A percentile compares a stretch with the other conserved stretches of the same genome.
Evolutionary conservation across 2,888 invertebrate species (phyloP).

Genomic region (Phania funesta): DNA sequence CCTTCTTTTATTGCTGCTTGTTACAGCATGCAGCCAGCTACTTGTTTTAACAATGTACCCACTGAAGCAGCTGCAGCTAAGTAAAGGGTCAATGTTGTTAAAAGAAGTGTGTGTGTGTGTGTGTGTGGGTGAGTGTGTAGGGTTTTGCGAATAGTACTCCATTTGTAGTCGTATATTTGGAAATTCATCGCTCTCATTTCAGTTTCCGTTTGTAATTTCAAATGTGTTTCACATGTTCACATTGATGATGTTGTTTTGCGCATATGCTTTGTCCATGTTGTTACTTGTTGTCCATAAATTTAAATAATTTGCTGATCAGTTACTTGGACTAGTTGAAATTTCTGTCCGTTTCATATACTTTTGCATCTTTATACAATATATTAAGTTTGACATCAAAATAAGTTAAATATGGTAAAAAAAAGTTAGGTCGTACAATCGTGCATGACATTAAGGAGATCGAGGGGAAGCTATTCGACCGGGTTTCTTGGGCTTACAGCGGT

Average conservation of each 20-base stretch:
- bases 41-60: not conserved
- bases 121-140: not conserved
- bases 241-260: not conserved
- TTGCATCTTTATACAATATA: not conserved
- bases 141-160: not conserved
- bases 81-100: not conserved
- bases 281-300: conserved; percentile 33
- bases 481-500: no score
- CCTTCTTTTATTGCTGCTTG: not conserved
- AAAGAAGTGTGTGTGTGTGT: not conserved
- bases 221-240: not conserved
- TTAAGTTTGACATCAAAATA: not conserved
- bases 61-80: not conserved
- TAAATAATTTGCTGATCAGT: conserved; percentile 38
- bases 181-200: conserved; percentile 50
- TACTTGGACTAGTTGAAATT: conserved; percentile 12
- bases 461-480: no score
- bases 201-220: conserved; percentile 50
- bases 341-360: conserved; percentile 1
- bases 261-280: not conserved
- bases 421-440: no score
- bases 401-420: not conserved
- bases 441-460: no score
- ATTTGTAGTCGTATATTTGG: conserved; percentile 11
- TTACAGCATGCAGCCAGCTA: conserved; percentile 5